Percentiles rank a stretch among this genome's conserved stretches.
Evolutionary conservation across 2,797 vertebrate genomes (phyloP).

Genomic region (Falco novaeseelandiae): DNA sequence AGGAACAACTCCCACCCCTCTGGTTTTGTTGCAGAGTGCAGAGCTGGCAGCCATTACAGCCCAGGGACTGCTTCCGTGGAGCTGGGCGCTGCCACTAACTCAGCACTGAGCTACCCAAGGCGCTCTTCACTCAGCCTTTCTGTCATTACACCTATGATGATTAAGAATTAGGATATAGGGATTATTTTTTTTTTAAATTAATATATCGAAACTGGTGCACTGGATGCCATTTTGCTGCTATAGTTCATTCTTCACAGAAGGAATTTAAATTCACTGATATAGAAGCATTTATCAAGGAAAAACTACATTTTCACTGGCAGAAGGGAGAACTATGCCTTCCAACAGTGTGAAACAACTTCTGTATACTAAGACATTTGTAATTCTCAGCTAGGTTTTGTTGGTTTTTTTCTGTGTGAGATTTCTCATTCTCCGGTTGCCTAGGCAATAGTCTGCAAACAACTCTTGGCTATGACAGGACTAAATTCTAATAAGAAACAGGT

Average conservation of each 20-base stretch:
- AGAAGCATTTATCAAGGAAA: not conserved
- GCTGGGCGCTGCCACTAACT: not conserved
- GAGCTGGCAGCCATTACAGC: not conserved
- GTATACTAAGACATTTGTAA: not conserved
- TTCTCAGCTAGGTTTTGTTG: not conserved
- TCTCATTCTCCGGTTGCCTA: not conserved
- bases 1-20: not conserved
- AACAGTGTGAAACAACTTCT: not conserved
- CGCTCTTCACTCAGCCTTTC: not conserved
- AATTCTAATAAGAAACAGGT: not conserved
- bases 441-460: conserved; percentile 27
- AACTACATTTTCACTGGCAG: not conserved
- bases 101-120: not conserved
- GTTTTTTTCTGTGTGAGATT: not conserved
- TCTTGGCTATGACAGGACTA: not conserved
- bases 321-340: not conserved
- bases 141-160: not conserved
- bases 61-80: not conserved
- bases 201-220: not conserved
- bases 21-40: not conserved
- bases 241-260: not conserved
- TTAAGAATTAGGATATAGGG: not conserved
- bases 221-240: not conserved
- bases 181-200: rapidly evolving
- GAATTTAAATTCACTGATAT: not conserved